Conservation (phyloP, 2,888 invertebrate species). For the Euplagia quadripunctaria region DNA sequence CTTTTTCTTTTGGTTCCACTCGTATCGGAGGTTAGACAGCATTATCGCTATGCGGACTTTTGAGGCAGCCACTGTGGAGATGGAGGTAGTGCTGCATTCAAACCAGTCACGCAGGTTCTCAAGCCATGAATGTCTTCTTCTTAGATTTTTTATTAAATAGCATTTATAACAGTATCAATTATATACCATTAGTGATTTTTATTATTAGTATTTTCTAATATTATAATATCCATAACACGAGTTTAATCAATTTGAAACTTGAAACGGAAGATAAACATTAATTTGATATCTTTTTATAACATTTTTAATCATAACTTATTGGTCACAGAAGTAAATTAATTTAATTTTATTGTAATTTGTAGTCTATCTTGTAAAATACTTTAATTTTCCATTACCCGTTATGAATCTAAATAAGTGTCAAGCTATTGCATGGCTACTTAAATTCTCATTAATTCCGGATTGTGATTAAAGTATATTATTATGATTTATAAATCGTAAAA, state of each 20-base stretch:
- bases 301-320: constrained; percentile 2
- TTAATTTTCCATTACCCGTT: constrained; percentile 7
- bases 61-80: background rate
- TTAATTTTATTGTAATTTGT: constrained; percentile 9
- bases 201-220: background rate
- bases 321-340: constrained; percentile 2
- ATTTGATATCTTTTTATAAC: background rate
- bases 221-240: background rate
- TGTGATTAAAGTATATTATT: constrained; percentile 23
- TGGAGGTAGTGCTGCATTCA: background rate
- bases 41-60: background rate
- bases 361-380: background rate
- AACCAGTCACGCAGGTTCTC: background rate
- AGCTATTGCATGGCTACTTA: constrained; percentile 3
- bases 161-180: background rate
- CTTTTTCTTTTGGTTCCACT: background rate
- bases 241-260: background rate
- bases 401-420: constrained; percentile 14
- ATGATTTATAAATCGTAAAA: constrained; percentile 21
- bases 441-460: constrained; percentile 12
- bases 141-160: background rate
- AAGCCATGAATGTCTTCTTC: background rate
- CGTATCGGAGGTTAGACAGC: background rate
- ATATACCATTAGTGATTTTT: background rate
- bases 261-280: background rate